Evolutionary conservation across 2,113 vertebrate species (phyloP), one percentile per base, ranked within the genome.

Genomic region (Myiagra hebetior): DNA sequence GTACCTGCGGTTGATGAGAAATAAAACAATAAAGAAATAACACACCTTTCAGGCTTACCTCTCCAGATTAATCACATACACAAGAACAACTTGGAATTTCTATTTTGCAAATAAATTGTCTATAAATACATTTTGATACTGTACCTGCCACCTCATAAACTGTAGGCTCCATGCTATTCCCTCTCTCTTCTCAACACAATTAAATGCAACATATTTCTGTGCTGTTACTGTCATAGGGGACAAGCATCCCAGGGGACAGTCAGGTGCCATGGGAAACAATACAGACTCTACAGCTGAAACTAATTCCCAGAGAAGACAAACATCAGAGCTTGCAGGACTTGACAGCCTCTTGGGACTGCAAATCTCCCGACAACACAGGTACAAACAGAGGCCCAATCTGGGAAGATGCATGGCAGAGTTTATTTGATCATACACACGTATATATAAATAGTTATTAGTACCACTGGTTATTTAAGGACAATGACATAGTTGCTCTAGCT

Each of bases 211-310:
- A 17, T 9, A 63, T 39, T 75, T 31, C 69, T 59, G 13, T 17
- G 42, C 7, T 42, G 26, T 16, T 39, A 10, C 37, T 37, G 55
- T 11, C 11, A 26, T 0, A 28, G 41, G 27, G 47, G 24, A 5
- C 28, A 22, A 67, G 35, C 30, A 31, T 2, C 28, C 23, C 69
- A 56, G 10, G 0, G 2, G 33, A 20, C 46, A 56, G 7, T 1
- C 41, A 7, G 41, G 14, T 57, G 67, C 35, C 49, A 50, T 0
- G 0, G 64, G 55, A 68, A 86, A 19, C 15, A 4, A 12, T 1
- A 35, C 53, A 53, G 46, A 23, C 60, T 37, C 13, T 6, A 19
- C 24, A 50, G 52, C 7, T 56, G 10, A 59, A 78, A 39, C 12
- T 16, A 50, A 47, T 9, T 33, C 42, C 55, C 56, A 52, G 16